Evolutionary conservation across 1,140 invertebrate species (phyloP).

Genomic region (Vanessa tameamea): DNA sequence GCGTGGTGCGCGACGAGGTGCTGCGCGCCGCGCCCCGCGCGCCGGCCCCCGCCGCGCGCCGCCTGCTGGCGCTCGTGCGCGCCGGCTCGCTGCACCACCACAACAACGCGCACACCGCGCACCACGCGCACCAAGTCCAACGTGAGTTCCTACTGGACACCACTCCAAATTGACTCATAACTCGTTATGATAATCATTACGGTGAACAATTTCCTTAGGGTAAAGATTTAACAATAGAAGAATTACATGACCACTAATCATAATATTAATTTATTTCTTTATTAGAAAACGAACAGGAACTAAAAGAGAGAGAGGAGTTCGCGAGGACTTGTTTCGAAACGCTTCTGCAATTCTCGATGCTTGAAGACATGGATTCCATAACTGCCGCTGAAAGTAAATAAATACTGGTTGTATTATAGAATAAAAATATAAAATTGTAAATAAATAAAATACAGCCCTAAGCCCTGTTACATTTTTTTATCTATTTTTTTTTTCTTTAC

Average conservation of each 20-base stretch:
- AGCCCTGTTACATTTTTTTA: neutral
- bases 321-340: slow-evolving; percentile 98
- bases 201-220: too few relatives aligned
- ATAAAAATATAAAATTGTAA: too few relatives aligned
- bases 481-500: slow-evolving; percentile 23
- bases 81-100: slow-evolving; percentile 92
- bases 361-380: slow-evolving; percentile 83
- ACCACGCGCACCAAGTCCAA: slow-evolving; percentile 8
- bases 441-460: too few relatives aligned
- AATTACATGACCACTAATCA: neutral
- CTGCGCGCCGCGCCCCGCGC: slow-evolving; percentile 48
- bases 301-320: slow-evolving; percentile 95
- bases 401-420: neutral
- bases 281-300: slow-evolving; percentile 90
- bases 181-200: too few relatives aligned
- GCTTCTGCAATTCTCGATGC: slow-evolving; percentile 94
- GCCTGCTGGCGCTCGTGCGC: slow-evolving; percentile 90
- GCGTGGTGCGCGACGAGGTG: slow-evolving; percentile 58
- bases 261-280: neutral
- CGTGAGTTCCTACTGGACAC: slow-evolving; percentile 1
- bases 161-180: neutral
- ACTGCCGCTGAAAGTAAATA: slow-evolving; percentile 58
- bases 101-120: slow-evolving; percentile 38
- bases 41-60: slow-evolving; percentile 40
- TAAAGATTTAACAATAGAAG: neutral